Evolutionary conservation across 1,140 invertebrate species (phyloP).

Genomic region (Hylaeus volcanicus): DNA sequence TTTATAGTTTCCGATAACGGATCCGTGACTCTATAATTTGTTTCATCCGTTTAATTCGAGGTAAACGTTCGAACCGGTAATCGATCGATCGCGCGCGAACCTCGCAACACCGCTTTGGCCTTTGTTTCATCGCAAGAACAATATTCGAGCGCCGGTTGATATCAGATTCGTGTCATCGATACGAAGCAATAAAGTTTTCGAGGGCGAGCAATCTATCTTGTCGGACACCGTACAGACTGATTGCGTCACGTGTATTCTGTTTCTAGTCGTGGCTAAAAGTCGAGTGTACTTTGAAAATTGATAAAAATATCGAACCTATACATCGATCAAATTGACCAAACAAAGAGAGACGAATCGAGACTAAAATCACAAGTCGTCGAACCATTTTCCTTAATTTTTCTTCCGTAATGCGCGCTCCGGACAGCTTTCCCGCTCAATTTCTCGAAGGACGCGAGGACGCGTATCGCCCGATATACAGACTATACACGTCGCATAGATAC

Average conservation of each 20-base stretch:
- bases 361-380: too few species aligned
- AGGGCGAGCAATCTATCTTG: constrained; percentile 18
- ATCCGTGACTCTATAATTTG: too few species aligned
- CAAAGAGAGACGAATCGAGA: too few species aligned
- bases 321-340: too few species aligned
- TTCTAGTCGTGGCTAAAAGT: background rate
- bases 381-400: background rate
- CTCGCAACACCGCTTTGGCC: background rate
- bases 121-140: background rate
- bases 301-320: constrained; percentile 21
- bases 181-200: constrained; percentile 24
- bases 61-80: constrained; percentile 1
- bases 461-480: constrained; percentile 6
- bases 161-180: constrained; percentile 33
- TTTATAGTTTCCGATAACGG: background rate
- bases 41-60: background rate
- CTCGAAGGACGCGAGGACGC: background rate
- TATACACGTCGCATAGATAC: constrained; percentile 4
- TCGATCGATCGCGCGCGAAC: background rate
- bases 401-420: background rate
- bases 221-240: background rate
- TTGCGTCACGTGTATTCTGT: background rate
- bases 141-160: background rate
- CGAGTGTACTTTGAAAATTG: constrained; percentile 15
- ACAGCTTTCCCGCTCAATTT: background rate